Evolutionary conservation across 2,113 vertebrate species (phyloP), one percentile per base, ranked within the genome.

Genomic region (Gallinago paraguaiae): DNA sequence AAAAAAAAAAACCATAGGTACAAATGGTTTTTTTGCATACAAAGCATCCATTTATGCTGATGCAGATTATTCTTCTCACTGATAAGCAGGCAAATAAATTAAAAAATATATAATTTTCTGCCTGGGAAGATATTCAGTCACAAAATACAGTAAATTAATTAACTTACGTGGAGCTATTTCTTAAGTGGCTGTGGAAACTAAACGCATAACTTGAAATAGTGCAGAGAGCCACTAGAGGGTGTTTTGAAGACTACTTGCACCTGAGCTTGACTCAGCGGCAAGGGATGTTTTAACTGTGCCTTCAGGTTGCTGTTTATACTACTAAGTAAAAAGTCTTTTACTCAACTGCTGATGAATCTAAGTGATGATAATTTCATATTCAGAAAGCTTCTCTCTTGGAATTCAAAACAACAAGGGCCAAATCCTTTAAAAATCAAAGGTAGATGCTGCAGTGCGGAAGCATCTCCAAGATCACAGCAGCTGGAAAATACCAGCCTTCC

Each of bases 31-130:
- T 88, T 68, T 82, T 79, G 13, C 48, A 33, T 57, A 72, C 74
- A 92, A 87, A 89, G 14, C 24, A 53, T 76, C 30, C 78, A 24
- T 85, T 95, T 83, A 60, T 91, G 80, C 80, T 94, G 90, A 92
- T 50, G 61, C 22, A 90, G 48, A 84, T 20, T 84, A 60, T 86
- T 93, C 30, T 92, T 88, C n/a, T 89, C 59, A 46, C 56, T 79
- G 48, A 82, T 88, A 88, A 86, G 33, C 45, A 53, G 22, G 74
- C 61, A 93, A 94, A 92, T 89, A 88, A 56, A 30, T 48, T 4
- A 2, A 28, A 67, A 28, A 50, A 27, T 8, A 65, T 9, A 69
- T 35, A 22, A 64, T 68, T 94, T 88, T 84, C 57, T 90, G 13
- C 35, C 60, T 84, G 43, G 33, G 43, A 90, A 88, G 48, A 86